Percentiles rank a stretch among this genome's conserved stretches.
These are phyloP conservation scores for Andrena trimmerana DNA, from an alignment of 2,888 invertebrate genomes.

Conservation along the genomic window DNA sequence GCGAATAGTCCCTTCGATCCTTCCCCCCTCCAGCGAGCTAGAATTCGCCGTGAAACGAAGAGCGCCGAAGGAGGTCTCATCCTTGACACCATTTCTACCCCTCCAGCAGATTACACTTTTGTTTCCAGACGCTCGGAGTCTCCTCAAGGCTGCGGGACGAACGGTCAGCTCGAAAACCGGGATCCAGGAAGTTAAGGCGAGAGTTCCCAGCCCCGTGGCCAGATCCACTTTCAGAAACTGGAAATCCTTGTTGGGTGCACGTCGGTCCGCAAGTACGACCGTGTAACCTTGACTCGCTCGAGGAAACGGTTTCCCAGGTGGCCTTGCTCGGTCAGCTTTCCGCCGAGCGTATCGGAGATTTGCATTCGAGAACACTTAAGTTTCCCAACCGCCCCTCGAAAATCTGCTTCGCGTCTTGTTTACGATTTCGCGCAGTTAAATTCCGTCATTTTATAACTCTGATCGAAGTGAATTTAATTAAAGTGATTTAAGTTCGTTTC, in stretches of 20 bases:
- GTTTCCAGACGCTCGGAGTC: not conserved
- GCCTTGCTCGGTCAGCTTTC: constrained; percentile 30
- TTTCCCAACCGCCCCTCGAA: constrained; percentile 6
- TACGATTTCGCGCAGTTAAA: not conserved
- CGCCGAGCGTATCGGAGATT: constrained; percentile 38
- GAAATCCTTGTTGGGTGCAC: constrained; percentile 32
- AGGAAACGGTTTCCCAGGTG: constrained; percentile 27
- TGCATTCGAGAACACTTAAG: constrained; percentile 43
- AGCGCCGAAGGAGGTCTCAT: not conserved
- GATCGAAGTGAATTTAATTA: too few species aligned
- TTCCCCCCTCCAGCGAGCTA: too few species aligned
- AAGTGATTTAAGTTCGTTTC: too few species aligned
- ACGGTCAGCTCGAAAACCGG: not conserved
- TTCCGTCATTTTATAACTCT: too few species aligned
- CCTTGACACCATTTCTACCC: not conserved
- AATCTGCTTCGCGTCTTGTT: constrained; percentile 30
- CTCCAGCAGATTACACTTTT: too few species aligned
- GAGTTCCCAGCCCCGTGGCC: constrained; percentile 10
- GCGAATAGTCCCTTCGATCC: not conserved
- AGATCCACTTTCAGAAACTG: constrained; percentile 49
- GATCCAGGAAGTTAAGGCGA: constrained; percentile 16
- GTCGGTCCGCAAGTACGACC: constrained; percentile 31
- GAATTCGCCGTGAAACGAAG: too few species aligned
- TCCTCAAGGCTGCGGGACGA: not conserved
- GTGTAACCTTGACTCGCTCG: constrained; percentile 45